phyloP scores from a whole-genome alignment of 2,888 invertebrate genomes.

The Pammene fasciana region DNA sequence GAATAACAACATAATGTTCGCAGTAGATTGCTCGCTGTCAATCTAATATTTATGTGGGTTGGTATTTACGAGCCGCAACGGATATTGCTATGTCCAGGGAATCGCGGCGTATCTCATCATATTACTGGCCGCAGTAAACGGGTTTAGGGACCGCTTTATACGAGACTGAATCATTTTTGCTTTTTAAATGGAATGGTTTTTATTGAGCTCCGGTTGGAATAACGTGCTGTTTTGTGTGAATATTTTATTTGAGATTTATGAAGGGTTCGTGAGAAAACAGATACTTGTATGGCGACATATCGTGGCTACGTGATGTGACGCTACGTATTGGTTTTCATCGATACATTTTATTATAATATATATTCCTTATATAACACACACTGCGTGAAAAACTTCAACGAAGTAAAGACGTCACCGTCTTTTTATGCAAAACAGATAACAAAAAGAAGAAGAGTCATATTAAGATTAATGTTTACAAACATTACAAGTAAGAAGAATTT shows the following conservation, averaged over 20 bases:
- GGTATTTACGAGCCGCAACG: constrained; percentile 42
- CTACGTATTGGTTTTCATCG: neutral
- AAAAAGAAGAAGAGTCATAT: too few relatives aligned
- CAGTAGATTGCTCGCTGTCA: constrained; percentile 41
- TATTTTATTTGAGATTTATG: constrained; percentile 18
- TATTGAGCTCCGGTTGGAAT: constrained; percentile 22
- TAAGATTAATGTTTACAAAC: too few relatives aligned
- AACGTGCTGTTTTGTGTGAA: constrained; percentile 9
- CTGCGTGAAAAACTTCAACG: too few relatives aligned
- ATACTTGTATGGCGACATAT: neutral
- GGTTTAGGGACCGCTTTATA: constrained; percentile 42
- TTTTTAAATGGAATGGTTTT: constrained; percentile 32
- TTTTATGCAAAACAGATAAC: too few relatives aligned
- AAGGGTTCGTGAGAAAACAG: constrained; percentile 3
- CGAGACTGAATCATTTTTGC: constrained; percentile 36
- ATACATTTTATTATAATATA: neutral
- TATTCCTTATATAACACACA: neutral
- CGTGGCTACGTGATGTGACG: constrained; percentile 6
- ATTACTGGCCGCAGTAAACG: constrained; percentile 44
- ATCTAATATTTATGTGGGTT: constrained; percentile 42
- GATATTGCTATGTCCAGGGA: constrained; percentile 42
- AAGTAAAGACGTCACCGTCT: too few relatives aligned
- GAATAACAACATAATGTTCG: constrained; percentile 40
- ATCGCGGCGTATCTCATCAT: constrained; percentile 41
- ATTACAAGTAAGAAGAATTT: too few relatives aligned